Evolutionary conservation across 2,113 vertebrate species (phyloP), one percentile per base, ranked within the genome.

Genomic region (Xiphophorus maculatus): DNA sequence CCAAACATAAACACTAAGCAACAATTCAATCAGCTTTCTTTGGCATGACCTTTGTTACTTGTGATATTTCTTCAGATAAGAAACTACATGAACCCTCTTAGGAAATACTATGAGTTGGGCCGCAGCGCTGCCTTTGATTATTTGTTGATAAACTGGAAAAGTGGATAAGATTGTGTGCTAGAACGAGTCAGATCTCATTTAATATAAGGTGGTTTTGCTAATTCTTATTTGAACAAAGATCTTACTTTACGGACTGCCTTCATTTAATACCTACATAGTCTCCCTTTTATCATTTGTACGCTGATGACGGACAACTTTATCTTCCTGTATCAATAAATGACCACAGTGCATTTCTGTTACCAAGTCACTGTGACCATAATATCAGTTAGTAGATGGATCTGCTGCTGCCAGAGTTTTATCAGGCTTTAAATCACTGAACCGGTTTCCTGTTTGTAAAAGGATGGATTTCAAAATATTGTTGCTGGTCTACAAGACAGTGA

Each of bases 1-100:
- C 74, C 68, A 87, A 25, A 87, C 73, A 89, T 88, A 85, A 54
- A 9, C 25, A 87, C 80, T 77, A 66, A 73, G 66, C 40, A 63
- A 73, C 68, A 64, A 81, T 85, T 63, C 69, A 81, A 73, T 79
- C 66, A 79, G 68, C 63, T 76, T 67, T 68, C 66, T 69, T 71
- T 82, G 40, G 42, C 25, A 32, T 77, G 33, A n/a, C 25, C 51
- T 58, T 58, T n/a, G 51, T n/a, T 58, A n/a, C 19, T 58, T n/a
- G 22, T 10, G 51, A n/a, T 60, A 63, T 86, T 66, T 82, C 61
- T 87, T 79, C 68, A 62, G 14, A 30, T 54, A 4, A 32, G 48
- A 81, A 68, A 82, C 62, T 61, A 54, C 6, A 54, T 19, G 17
- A 19, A 54, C 2, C 51, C 51, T 25, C 7, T 58, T 10, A 25